A percentile compares a stretch with the other conserved stretches of the same genome.
These are phyloP conservation scores for Notothenia coriiceps DNA, from an alignment of 2,113 vertebrate genomes.

Conservation along the genomic window DNA sequence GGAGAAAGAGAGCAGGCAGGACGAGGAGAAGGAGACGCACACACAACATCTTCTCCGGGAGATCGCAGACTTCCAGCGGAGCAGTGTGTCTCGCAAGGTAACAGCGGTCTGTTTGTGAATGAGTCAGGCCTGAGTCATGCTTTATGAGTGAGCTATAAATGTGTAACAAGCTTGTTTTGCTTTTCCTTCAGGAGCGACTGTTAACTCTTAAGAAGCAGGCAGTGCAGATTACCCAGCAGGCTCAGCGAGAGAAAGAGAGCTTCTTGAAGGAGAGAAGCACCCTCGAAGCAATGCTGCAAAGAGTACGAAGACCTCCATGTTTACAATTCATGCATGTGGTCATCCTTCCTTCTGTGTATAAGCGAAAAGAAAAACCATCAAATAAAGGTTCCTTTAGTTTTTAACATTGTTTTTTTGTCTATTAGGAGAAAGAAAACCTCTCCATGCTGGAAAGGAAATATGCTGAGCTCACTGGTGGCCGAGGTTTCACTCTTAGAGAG, in stretches of 20 bases:
- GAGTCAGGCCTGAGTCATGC: not conserved
- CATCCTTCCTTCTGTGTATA: not conserved
- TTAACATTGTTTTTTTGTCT: not conserved
- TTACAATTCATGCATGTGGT: slow-evolving; percentile 1
- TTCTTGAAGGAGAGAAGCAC: slow-evolving; percentile 95
- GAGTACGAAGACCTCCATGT: slow-evolving; percentile 78
- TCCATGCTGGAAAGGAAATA: slow-evolving; percentile 92
- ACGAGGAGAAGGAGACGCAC: slow-evolving; percentile 94
- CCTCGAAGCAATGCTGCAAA: slow-evolving; percentile 93
- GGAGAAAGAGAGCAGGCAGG: slow-evolving; percentile 92
- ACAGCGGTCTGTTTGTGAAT: not conserved
- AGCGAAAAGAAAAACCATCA: not conserved
- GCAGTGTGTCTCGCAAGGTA: slow-evolving; percentile 91
- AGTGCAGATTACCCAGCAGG: slow-evolving; percentile 92
- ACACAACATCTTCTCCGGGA: slow-evolving; percentile 93
- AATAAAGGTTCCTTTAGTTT: not conserved
- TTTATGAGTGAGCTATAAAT: not conserved
- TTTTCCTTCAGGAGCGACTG: slow-evolving; percentile 88
- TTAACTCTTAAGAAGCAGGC: slow-evolving; percentile 94
- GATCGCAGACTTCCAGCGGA: slow-evolving; percentile 92
- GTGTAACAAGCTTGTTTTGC: not conserved
- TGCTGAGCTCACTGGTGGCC: slow-evolving; percentile 88
- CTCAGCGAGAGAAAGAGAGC: slow-evolving; percentile 93
- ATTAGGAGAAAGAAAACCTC: slow-evolving; percentile 94
- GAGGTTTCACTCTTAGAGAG: slow-evolving; percentile 92